These are phyloP conservation scores for Phaenicophaeus curvirostris DNA, from an alignment of 2,797 vertebrate genomes.

Conservation along the genomic window DNA sequence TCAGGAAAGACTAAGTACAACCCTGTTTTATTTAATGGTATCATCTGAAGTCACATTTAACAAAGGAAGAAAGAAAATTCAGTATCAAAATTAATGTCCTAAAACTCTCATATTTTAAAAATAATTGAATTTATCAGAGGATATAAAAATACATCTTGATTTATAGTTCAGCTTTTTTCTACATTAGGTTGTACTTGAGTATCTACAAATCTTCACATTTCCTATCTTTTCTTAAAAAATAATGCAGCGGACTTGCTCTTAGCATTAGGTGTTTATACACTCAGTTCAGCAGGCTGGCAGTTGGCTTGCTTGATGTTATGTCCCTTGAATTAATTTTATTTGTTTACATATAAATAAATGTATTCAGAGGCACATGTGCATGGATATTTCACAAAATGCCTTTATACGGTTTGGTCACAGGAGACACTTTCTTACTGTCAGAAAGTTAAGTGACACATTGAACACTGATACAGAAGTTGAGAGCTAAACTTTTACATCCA, in stretches of 20 bases:
- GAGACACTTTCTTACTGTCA: not conserved
- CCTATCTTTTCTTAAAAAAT: not conserved
- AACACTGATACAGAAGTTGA: not conserved
- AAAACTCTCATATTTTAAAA: not conserved
- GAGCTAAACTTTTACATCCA: not conserved
- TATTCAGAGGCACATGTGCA: not conserved
- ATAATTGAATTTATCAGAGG: not conserved
- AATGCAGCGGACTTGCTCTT: not conserved
- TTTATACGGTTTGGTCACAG: not conserved
- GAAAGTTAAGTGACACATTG: not conserved
- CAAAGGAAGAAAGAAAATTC: not conserved
- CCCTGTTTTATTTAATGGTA: not conserved
- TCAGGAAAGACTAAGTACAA: not conserved
- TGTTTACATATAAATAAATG: not conserved
- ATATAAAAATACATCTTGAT: not conserved
- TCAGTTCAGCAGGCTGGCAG: not conserved
- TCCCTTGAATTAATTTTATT: not conserved
- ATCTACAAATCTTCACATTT: not conserved
- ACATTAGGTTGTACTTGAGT: accelerated
- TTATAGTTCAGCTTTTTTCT: not conserved
- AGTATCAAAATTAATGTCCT: not conserved
- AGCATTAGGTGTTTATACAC: not conserved
- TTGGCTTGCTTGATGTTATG: not conserved
- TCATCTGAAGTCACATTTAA: not conserved
- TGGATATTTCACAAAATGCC: not conserved